phyloP scores from a whole-genome alignment of 37 sponge, comb jelly and placozoan species.

The Agelas oroides region DNA sequence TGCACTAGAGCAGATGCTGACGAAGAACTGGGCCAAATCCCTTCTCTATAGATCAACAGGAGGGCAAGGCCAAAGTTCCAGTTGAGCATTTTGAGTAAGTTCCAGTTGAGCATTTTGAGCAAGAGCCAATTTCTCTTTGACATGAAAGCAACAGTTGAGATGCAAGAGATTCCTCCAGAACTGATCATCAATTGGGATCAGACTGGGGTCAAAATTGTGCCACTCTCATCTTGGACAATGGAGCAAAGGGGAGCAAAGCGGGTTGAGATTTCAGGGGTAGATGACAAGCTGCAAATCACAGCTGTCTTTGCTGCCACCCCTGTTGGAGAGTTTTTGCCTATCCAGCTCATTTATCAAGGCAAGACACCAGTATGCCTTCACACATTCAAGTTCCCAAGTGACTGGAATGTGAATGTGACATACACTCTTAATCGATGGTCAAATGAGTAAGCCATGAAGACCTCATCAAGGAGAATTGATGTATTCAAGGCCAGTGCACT shows the following conservation, averaged over 20 bases:
- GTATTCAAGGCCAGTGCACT: conserved; percentile 2
- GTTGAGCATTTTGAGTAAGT: conserved; percentile 38
- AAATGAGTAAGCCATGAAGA: conserved; percentile 59
- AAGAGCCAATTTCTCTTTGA: conserved; percentile 47
- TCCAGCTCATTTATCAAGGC: conserved; percentile 61
- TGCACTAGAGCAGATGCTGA: conserved; percentile 8
- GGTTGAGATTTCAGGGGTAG: conserved; percentile 16
- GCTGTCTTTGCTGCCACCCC: conserved; percentile 49
- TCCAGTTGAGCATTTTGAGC: conserved; percentile 28
- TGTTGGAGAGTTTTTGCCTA: conserved; percentile 44
- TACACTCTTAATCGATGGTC: conserved; percentile 65
- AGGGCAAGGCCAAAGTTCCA: conserved; percentile 14
- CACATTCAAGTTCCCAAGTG: conserved; percentile 22
- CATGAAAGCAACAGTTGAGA: conserved; percentile 33
- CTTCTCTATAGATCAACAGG: conserved; percentile 37
- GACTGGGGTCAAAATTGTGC: conserved; percentile 10
- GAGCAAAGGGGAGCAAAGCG: conserved; percentile 14
- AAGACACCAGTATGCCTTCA: conserved; percentile 55
- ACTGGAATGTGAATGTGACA: conserved; percentile 59
- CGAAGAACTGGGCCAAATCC: conserved; percentile 62
- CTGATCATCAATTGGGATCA: conserved; percentile 72
- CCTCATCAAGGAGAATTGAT: conserved; percentile 16
- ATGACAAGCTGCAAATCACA: conserved; percentile 71
- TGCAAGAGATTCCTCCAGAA: conserved; percentile 35
- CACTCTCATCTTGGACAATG: conserved; percentile 61